These are phyloP conservation scores for Ectropis crepuscularia DNA, from an alignment of 2,888 invertebrate species.

Conservation along the genomic window DNA sequence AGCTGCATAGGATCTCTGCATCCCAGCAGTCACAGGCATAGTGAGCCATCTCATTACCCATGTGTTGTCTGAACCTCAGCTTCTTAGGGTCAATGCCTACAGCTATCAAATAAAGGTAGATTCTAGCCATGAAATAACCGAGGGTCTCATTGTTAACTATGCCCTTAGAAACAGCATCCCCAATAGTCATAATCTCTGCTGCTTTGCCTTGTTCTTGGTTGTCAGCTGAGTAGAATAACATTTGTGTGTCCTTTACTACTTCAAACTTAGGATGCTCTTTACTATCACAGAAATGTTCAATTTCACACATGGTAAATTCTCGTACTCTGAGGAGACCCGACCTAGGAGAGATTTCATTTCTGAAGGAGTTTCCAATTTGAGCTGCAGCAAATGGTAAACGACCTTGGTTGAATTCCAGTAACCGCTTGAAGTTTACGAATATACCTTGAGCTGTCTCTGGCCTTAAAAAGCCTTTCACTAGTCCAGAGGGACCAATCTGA, in stretches of 20 bases:
- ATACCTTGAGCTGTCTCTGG: slow-evolving; percentile 99
- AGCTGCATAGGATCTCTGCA: slow-evolving; percentile 98
- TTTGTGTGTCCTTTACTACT: slow-evolving; percentile 88
- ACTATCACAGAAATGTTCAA: slow-evolving; percentile 99
- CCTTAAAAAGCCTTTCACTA: slow-evolving; percentile 96
- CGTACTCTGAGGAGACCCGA: slow-evolving; percentile 97
- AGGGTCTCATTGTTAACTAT: slow-evolving; percentile 98
- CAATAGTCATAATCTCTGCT: slow-evolving; percentile 90
- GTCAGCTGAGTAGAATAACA: slow-evolving; percentile 96
- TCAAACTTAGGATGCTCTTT: slow-evolving; percentile 97
- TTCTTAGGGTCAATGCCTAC: slow-evolving; percentile 94
- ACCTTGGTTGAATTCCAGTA: slow-evolving; percentile 98
- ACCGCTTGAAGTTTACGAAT: slow-evolving; percentile 99
- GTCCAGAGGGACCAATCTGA: slow-evolving; percentile 98
- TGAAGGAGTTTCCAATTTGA: slow-evolving; percentile 98
- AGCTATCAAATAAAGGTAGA: slow-evolving; percentile 93
- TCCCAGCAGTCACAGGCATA: slow-evolving; percentile 99
- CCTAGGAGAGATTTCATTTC: slow-evolving; percentile 99
- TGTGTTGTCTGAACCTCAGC: slow-evolving; percentile 98
- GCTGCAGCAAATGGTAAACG: slow-evolving; percentile 98
- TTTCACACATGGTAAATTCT: slow-evolving; percentile 99
- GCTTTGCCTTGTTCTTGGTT: slow-evolving; percentile 99
- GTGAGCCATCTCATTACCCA: slow-evolving; percentile 99
- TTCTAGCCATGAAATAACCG: slow-evolving; percentile 98
- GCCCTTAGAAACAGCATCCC: slow-evolving; percentile 93